These are phyloP conservation scores for Atractosteus spatula DNA, from an alignment of 2,113 vertebrate species.

Conservation along the genomic window DNA sequence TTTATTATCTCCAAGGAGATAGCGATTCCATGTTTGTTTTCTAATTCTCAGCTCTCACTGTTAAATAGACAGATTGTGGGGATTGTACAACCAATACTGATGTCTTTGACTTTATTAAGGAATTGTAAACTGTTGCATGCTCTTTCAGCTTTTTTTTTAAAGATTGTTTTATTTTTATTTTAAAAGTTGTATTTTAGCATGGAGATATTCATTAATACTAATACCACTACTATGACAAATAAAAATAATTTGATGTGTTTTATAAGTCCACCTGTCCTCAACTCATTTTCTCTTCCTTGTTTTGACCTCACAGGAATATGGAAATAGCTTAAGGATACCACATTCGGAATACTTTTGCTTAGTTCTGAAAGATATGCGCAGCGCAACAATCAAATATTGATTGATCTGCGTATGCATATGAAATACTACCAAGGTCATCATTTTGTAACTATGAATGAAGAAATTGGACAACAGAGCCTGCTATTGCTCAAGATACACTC, in stretches of 20 bases:
- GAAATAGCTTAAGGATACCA: too few species aligned
- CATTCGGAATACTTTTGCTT: too few species aligned
- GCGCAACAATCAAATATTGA: too few species aligned
- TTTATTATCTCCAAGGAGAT: constrained; percentile 39
- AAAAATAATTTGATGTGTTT: constrained; percentile 69
- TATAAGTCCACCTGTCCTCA: constrained; percentile 28
- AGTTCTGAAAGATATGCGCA: too few species aligned
- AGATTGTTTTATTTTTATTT: constrained; percentile 35
- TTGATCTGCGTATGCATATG: too few species aligned
- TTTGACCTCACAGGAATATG: background rate
- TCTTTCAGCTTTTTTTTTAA: constrained; percentile 37
- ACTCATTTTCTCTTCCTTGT: constrained; percentile 8
- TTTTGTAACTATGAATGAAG: too few species aligned
- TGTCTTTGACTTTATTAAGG: constrained; percentile 34
- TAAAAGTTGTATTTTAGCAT: constrained; percentile 56
- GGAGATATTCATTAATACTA: constrained; percentile 54
- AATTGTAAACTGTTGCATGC: constrained; percentile 53
- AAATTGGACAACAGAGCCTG: too few species aligned
- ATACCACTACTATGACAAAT: constrained; percentile 49
- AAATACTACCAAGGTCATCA: too few species aligned
- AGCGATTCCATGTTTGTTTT: constrained; percentile 31
- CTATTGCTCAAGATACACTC: too few species aligned
- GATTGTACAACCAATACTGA: constrained; percentile 35
- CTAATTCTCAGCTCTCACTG: constrained; percentile 27
- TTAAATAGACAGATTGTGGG: constrained; percentile 31